Evolutionary conservation across 2,888 invertebrate genomes (phyloP), one percentile per base, ranked within the genome.

Genomic region (Autographa gamma): DNA sequence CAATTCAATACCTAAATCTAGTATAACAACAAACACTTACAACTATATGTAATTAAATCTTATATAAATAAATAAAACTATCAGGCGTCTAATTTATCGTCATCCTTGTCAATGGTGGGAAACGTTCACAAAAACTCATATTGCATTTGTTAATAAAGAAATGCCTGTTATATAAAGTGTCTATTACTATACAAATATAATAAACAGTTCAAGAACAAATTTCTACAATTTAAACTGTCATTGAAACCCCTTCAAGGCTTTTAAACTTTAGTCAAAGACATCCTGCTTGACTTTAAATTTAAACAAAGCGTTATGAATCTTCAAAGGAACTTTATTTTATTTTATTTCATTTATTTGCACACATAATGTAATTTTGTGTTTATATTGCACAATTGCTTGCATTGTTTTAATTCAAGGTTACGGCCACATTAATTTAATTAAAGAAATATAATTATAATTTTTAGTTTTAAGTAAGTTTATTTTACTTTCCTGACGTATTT

Each of bases 211-310:
- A 25, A 19, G 54, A 19, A 19, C 54, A 25, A 56, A 25, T 56
- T 25, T 18, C 25, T 19, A 13, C 19, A 56, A 56, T 56, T 56
- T 25, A 13, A 25, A 56, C 19, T 25, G 54, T 56, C 19, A 56
- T 56, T 56, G 54, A 56, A 56, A 11, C 13, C 54, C 25, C 54
- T 56, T 56, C 13, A 13, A 25, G 4, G 19, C 11, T 2, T 19
- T 19, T 9, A 25, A 56, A 56, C 54, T 56, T 56, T 56, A 25
- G 25, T 56, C 25, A 56, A 56, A 56, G 54, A 56, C 19, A 25
- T 56, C 54, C 54, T 56, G 25, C 54, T 56, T 25, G 54, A 56
- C 54, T 48, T 48, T 48, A 48, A 13, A 13, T 56, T 19, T 13
- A n/a, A 48, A 48, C 48, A 48, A n/a, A n/a, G n/a, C 13, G 18